These are phyloP conservation scores for Liposcelis brunnea DNA, from an alignment of 2,888 invertebrate species.

Conservation along the genomic window DNA sequence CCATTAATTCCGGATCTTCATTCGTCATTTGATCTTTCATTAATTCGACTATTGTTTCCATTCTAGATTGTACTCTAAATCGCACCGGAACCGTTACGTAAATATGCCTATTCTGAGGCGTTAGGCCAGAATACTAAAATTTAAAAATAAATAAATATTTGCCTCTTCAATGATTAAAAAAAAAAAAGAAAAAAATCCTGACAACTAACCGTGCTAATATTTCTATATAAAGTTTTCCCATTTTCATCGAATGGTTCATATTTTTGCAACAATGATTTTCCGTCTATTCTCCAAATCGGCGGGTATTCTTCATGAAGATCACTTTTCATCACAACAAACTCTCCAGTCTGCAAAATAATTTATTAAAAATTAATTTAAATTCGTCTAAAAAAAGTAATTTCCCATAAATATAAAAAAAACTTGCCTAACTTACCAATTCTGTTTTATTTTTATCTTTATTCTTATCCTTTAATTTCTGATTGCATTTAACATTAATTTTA, in stretches of 20 bases:
- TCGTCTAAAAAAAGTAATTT: not conserved
- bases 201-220: slow-evolving; percentile 63
- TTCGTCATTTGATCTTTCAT: slow-evolving; percentile 45
- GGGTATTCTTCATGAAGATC: slow-evolving; percentile 71
- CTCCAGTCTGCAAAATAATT: slow-evolving; percentile 51
- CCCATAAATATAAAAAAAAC: slow-evolving; percentile 1
- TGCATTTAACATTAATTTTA: slow-evolving; percentile 16
- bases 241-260: slow-evolving; percentile 68
- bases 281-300: slow-evolving; percentile 81
- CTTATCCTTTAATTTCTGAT: slow-evolving; percentile 20
- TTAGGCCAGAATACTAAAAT: slow-evolving; percentile 68
- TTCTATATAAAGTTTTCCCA: slow-evolving; percentile 64
- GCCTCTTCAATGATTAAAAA: not conserved
- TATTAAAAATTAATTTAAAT: slow-evolving; percentile 5
- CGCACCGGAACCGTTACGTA: slow-evolving; percentile 65
- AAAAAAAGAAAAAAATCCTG: not conserved
- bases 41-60: slow-evolving; percentile 66
- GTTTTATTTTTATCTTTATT: slow-evolving; percentile 7
- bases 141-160: not conserved
- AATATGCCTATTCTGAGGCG: slow-evolving; percentile 59
- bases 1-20: slow-evolving; percentile 37
- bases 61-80: slow-evolving; percentile 53
- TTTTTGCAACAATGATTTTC: slow-evolving; percentile 63
- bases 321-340: slow-evolving; percentile 71
- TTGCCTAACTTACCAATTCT: slow-evolving; percentile 3